These are phyloP conservation scores for Rhyacichthys aspro DNA, from an alignment of 2,797 vertebrate species.

Conservation along the genomic window DNA sequence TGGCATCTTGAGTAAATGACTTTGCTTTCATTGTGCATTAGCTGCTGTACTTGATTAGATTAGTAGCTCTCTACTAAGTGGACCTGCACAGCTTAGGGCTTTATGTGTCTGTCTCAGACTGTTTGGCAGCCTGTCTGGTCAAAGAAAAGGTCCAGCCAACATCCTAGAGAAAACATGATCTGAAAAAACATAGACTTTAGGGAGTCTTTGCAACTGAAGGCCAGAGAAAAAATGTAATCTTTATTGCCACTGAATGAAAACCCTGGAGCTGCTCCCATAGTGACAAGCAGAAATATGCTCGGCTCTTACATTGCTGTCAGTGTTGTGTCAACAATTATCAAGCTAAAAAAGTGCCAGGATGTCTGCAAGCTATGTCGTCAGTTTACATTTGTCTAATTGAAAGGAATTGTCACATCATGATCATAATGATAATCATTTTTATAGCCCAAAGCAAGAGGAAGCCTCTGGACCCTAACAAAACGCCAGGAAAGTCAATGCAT, in stretches of 20 bases:
- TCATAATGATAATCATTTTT: constrained; percentile 11
- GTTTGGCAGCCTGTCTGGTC: constrained; percentile 6
- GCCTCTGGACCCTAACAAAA: background rate
- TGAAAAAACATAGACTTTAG: constrained; percentile 22
- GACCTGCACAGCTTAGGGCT: constrained; percentile 61
- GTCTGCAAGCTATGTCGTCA: constrained; percentile 20
- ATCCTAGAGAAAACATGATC: constrained; percentile 17
- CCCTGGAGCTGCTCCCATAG: constrained; percentile 15
- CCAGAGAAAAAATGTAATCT: constrained; percentile 25
- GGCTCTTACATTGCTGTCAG: constrained; percentile 17
- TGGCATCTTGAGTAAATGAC: constrained; percentile 57
- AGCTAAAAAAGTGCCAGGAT: constrained; percentile 18
- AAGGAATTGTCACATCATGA: constrained; percentile 11
- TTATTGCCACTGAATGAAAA: constrained; percentile 22
- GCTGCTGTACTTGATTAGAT: constrained; percentile 69
- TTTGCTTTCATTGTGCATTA: constrained; percentile 74
- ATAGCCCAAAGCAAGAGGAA: background rate
- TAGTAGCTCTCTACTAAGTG: constrained; percentile 65
- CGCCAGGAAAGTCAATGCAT: background rate
- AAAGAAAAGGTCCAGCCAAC: constrained; percentile 27
- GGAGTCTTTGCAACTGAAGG: background rate
- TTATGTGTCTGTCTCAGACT: constrained; percentile 18
- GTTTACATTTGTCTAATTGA: constrained; percentile 20
- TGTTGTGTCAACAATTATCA: constrained; percentile 27
- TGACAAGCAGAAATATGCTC: constrained; percentile 11